Evolutionary conservation across 1,140 invertebrate species (phyloP).

Genomic region (Ectropis grisescens): DNA sequence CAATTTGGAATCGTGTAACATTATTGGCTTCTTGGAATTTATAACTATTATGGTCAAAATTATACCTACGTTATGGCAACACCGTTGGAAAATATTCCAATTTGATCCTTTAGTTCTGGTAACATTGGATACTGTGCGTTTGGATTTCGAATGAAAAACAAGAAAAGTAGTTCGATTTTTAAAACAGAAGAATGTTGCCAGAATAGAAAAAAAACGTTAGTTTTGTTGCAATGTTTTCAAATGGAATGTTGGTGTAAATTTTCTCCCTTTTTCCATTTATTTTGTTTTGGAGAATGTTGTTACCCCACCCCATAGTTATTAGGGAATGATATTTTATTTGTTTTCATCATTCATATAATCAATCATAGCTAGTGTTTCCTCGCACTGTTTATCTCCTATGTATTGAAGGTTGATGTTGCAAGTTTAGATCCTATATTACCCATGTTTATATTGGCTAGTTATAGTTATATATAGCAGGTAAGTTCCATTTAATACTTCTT

Average conservation of each 20-base stretch:
- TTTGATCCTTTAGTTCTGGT: conserved; percentile 58
- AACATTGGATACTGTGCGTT: conserved; percentile 25
- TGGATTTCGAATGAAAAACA: not conserved
- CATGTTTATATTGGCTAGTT: conserved; percentile 15
- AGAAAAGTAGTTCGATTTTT: no score
- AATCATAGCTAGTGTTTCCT: conserved; percentile 51
- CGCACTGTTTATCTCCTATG: conserved; percentile 48
- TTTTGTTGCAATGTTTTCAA: conserved; percentile 58
- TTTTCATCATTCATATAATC: conserved; percentile 41
- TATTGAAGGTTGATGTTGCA: conserved; percentile 53
- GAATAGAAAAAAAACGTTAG: no score
- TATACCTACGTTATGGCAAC: not conserved
- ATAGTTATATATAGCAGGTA: conserved; percentile 22
- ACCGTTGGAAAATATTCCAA: conserved; percentile 42
- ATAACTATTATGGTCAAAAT: conserved; percentile 2
- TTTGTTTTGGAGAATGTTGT: conserved; percentile 53
- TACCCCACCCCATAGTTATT: conserved; percentile 40
- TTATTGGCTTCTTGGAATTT: conserved; percentile 42
- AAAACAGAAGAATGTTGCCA: no score
- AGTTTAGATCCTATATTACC: conserved; percentile 44
- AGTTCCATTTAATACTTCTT: no score
- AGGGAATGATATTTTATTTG: conserved; percentile 56
- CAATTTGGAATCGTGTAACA: conserved; percentile 62
- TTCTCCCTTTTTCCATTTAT: conserved; percentile 24
- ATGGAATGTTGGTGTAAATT: conserved; percentile 72